phyloP scores from a whole-genome alignment of 23 tunicate species.

The Styela clava region DNA sequence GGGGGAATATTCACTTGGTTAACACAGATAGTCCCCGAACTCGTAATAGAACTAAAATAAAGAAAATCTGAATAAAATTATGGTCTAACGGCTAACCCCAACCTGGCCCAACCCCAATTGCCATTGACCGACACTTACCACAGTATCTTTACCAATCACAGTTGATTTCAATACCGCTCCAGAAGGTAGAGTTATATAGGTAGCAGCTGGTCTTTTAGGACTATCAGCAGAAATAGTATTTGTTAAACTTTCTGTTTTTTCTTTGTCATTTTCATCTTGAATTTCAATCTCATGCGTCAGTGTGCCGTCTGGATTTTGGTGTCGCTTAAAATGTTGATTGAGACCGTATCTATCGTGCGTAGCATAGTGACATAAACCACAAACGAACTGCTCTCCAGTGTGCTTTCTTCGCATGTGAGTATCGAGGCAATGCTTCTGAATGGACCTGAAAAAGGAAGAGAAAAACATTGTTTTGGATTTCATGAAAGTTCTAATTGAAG shows the following conservation, averaged over 20 bases:
- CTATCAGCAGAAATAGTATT: conserved; percentile 3
- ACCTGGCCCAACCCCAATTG: no score
- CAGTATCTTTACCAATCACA: not conserved
- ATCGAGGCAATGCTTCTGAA: conserved; percentile 90
- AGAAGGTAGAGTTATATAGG: not conserved
- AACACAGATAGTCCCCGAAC: no score
- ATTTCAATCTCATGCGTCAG: not conserved
- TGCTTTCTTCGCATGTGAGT: conserved; percentile 78
- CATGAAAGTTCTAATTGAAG: no score
- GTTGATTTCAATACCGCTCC: conserved; percentile 12
- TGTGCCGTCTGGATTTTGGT: conserved; percentile 34
- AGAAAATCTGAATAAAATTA: no score
- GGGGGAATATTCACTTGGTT: no score
- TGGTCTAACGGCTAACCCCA: no score
- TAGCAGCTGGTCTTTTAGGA: not conserved
- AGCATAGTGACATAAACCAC: conserved; percentile 73
- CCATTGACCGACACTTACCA: no score
- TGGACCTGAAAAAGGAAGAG: conserved; percentile 30
- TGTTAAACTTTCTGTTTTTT: not conserved
- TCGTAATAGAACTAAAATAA: no score
- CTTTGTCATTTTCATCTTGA: not conserved
- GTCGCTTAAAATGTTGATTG: conserved; percentile 85
- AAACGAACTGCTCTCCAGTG: conserved; percentile 90
- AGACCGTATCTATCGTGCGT: conserved; percentile 77
- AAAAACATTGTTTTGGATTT: no score